Evolutionary conservation across 1,140 invertebrate species (phyloP), one percentile per base, ranked within the genome.

Genomic region (Acromyrmex echinatior): DNA sequence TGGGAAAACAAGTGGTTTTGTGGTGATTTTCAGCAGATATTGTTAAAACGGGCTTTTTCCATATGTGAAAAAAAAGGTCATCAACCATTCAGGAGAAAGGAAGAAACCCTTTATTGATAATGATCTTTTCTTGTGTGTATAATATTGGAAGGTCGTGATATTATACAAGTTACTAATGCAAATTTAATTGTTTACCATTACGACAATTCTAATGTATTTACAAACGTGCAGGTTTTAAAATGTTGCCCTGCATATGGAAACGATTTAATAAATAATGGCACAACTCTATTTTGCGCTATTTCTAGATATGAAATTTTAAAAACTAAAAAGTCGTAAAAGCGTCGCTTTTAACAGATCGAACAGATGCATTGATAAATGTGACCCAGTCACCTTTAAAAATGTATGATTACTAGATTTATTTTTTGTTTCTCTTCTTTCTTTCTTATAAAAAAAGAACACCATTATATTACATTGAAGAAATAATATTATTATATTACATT

Each of bases 11-110:
- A 51, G 18, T n/a, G 49, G 56, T 76, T 81, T 71, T 25, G 28
- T 21, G 65, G 53, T 84, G 80, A 84, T 73, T 82, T 74, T 31
- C 65, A 21, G 12, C 21, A 35, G 35, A 45, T 16, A 35, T 60
- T 73, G 14, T 53, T 31, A 21, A 74, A 82, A 74, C 49, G 9
- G 49, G 39, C 35, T 31, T 58, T 51, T 71, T 62, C 6, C 9
- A 21, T 12, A 49, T 31, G 35, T 45, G 31, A 51, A 45, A 81
- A 56, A 28, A 58, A 66, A 65, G 5, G 14, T 2, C 21, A 3
- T 65, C 18, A 74, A 74, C 6, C 12, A 0, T 35, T 35, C 5
- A 35, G 31, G 3, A 31, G 31, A 35, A 35, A 35, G 53, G 18
- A 74, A 49, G 14, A 70, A 56, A 35, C 0, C 63, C 28, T 35